phyloP scores from a whole-genome alignment of 64 coral and sea anemone species.

The Cladopsammia gracilis region DNA sequence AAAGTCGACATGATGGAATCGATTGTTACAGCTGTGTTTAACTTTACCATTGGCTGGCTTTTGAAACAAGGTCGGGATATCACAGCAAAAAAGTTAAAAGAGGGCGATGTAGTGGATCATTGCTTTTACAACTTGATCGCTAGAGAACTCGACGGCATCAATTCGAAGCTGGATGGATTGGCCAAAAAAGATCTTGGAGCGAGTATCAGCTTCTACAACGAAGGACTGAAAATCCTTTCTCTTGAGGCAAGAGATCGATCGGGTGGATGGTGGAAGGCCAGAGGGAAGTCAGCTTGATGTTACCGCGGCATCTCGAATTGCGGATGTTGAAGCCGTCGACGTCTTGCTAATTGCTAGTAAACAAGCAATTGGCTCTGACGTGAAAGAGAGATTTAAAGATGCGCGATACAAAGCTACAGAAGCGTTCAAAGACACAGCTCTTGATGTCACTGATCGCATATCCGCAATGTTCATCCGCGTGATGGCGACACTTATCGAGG shows the following conservation, averaged over 20 bases:
- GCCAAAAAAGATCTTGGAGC: conserved; percentile 45
- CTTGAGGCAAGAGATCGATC: background rate
- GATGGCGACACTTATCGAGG: background rate
- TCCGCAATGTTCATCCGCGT: background rate
- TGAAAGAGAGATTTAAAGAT: background rate
- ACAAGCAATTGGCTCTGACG: background rate
- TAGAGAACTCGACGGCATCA: conserved; percentile 53
- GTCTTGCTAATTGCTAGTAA: background rate
- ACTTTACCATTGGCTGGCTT: conserved; percentile 19
- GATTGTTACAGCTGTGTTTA: background rate
- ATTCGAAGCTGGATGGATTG: conserved; percentile 52
- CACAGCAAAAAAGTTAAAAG: background rate
- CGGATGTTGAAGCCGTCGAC: background rate
- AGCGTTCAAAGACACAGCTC: background rate
- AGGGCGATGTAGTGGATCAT: conserved; percentile 41
- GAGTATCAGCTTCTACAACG: conserved; percentile 42
- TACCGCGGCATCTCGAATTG: background rate
- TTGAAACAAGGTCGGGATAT: conserved; percentile 8
- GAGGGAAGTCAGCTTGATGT: background rate
- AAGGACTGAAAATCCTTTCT: conserved; percentile 18
- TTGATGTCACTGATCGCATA: background rate
- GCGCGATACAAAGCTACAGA: background rate
- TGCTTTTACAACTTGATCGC: conserved; percentile 5
- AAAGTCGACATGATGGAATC: background rate
- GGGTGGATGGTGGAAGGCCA: background rate